Evolutionary conservation across 2,888 invertebrate species (phyloP).

Genomic region (Tipula vernalis): DNA sequence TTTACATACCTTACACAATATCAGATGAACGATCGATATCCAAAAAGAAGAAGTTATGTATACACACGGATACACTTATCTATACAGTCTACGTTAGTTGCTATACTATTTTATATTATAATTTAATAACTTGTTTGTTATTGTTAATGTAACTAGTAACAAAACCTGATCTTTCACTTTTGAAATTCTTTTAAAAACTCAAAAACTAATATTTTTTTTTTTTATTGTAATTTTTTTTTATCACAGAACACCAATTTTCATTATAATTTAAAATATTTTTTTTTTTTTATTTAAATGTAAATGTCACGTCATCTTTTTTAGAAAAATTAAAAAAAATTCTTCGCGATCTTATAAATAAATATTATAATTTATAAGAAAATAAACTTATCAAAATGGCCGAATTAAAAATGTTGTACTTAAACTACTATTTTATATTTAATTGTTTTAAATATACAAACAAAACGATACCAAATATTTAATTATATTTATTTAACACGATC

Average conservation of each 20-base stretch:
- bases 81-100: background rate
- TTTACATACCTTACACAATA: background rate
- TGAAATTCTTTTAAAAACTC: background rate
- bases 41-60: background rate
- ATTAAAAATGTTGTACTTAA: background rate
- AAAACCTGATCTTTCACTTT: conserved; percentile 9
- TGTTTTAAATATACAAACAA: background rate
- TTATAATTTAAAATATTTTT: background rate
- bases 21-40: background rate
- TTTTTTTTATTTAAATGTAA: background rate
- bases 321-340: background rate
- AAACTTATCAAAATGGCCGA: conserved; percentile 8
- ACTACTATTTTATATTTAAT: background rate
- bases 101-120: background rate
- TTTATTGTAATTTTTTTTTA: background rate
- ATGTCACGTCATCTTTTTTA: conserved; percentile 7
- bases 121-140: background rate
- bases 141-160: background rate
- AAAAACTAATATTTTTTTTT: background rate
- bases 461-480: background rate
- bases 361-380: background rate
- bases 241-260: background rate
- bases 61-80: background rate
- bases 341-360: background rate
- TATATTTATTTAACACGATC: background rate